Evolutionary conservation across 2,888 invertebrate species (phyloP).

Genomic region (Caenorhabditis sp.): DNA sequence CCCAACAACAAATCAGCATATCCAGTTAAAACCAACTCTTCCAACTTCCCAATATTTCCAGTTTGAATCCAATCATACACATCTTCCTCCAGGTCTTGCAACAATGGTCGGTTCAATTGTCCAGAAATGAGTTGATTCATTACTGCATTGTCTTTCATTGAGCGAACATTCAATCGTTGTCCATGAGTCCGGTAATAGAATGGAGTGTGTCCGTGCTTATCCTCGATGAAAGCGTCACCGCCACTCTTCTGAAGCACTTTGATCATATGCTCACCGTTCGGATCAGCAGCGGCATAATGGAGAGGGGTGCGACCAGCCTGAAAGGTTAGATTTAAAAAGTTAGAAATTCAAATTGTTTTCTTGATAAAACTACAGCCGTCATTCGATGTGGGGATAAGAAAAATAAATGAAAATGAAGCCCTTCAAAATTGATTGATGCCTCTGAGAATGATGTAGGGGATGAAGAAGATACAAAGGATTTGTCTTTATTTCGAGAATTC

Average conservation of each 20-base stretch:
- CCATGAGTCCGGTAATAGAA: constrained; percentile 89
- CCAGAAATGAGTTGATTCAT: constrained; percentile 83
- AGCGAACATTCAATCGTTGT: constrained; percentile 87
- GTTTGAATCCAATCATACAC: constrained; percentile 84
- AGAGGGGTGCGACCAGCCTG: constrained; percentile 83
- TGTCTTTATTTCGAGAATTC: constrained; percentile 27
- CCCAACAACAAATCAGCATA: constrained; percentile 90
- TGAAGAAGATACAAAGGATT: constrained; percentile 15
- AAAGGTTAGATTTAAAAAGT: constrained; percentile 33
- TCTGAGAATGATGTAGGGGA: neutral
- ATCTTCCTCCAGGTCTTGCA: constrained; percentile 84
- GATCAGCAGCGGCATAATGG: constrained; percentile 84
- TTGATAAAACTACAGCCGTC: constrained; percentile 14
- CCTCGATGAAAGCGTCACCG: constrained; percentile 83
- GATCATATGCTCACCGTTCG: constrained; percentile 83
- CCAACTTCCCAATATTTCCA: constrained; percentile 94
- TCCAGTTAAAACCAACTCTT: constrained; percentile 92
- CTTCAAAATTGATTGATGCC: constrained; percentile 3
- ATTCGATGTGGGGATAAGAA: neutral
- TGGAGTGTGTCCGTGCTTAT: constrained; percentile 88
- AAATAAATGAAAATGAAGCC: constrained; percentile 11
- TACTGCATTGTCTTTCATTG: constrained; percentile 79
- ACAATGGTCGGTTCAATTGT: constrained; percentile 80
- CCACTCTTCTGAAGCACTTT: constrained; percentile 83
- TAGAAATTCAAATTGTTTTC: neutral